Base-by-base conservation (phyloP, 64 coral and sea anemone species). In the Porites australiensis region DNA sequence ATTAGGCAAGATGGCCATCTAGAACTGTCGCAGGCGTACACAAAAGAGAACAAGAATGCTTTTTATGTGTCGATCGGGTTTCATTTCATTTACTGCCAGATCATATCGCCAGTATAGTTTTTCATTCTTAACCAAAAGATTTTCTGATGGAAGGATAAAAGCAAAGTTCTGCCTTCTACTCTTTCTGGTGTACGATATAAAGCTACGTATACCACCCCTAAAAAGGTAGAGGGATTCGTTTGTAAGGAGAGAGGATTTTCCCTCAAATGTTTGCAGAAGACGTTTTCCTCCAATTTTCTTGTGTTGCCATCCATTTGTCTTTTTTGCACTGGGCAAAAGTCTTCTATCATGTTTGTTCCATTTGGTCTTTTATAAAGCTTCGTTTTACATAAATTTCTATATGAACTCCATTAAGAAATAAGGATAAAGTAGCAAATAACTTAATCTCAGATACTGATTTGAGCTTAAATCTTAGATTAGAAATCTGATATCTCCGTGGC, bases 51-150 rank as follows among this genome's bases (percentile, higher is more conserved):
- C 43, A 83, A 47, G 81, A 67, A 37, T 50, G 18, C 20, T 3
- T 68, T 69, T 48, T 50, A 50, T 66, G 16, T 60, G 64, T 68
- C 66, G 64, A 64, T 64, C 62, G 69, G 8, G 63, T 68, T 67
- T 67, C 81, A 22, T 4, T 21, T 64, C 58, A 48, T 44, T 8
- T 43, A 48, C 61, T 65, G 44, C 60, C 43, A 49, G 27, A 19
- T 63, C 13, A 64, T 50, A 83, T 66, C 44, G 1, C 8, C 45
- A 78, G 81, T 50, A 84, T 66, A 68, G 64, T 50, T 51, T 84
- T 84, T 61, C 78, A 62, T 43, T 2, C 55, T 61, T 45, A 12
- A 81, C 49, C 3, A 79, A 13, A 22, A 37, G 22, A 47, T 15
- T 45, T 62, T 81, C 59, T 59, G 4, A 62, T 59, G 37, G 63